Conservation (phyloP, 1,140 invertebrate species). For the Zelostemma sp. region DNA sequence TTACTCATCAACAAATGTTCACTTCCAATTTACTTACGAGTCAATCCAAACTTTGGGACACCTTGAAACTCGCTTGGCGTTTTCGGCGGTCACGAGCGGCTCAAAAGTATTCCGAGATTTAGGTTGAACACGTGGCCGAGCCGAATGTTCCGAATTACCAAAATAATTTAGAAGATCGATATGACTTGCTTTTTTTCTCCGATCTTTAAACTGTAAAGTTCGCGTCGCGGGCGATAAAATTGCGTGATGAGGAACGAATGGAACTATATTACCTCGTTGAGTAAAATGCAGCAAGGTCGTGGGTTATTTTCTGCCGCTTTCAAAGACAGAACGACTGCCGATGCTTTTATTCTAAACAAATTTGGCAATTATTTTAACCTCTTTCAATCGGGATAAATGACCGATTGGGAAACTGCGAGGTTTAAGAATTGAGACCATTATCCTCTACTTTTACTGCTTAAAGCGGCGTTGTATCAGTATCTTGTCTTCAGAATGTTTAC, state of each 20-base stretch:
- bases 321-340: too few relatives aligned
- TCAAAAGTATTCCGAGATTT: not conserved
- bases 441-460: too few relatives aligned
- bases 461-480: too few relatives aligned
- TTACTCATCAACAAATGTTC: too few relatives aligned
- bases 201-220: not conserved
- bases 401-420: constrained; percentile 37
- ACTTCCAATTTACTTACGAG: not conserved
- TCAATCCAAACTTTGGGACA: not conserved
- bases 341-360: too few relatives aligned
- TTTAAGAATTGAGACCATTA: constrained; percentile 28
- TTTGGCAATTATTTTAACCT: constrained; percentile 8
- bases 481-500: too few relatives aligned
- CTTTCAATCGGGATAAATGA: constrained; percentile 33
- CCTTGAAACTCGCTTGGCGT: not conserved
- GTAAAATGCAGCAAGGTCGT: too few relatives aligned
- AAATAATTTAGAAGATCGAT: not conserved
- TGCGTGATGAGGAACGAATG: too few relatives aligned
- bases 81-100: not conserved
- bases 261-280: too few relatives aligned
- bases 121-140: not conserved
- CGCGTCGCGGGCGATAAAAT: too few relatives aligned
- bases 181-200: not conserved
- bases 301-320: too few relatives aligned
- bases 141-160: not conserved